Base-by-base conservation (phyloP, 2,797 vertebrate genomes). In the Labroides dimidiatus region DNA sequence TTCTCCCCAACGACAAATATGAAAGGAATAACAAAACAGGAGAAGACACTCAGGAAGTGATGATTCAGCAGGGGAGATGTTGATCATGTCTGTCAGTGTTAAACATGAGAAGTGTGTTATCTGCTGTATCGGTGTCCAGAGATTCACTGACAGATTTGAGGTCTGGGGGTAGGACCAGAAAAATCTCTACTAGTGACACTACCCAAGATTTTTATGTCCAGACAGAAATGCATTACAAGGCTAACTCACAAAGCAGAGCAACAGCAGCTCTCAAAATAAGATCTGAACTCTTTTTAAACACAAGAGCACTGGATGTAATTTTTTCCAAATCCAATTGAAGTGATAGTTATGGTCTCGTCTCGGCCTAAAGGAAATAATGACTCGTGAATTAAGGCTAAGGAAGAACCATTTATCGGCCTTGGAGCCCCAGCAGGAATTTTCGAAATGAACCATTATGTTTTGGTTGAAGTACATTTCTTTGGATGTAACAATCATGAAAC, bases 201-300 rank as follows among this genome's bases (percentile, higher is more conserved):
- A 72, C 72, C 53, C 43, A 61, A 65, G 66, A 74, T 67, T 75
- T 76, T 64, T 69, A 52, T 19, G 39, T 62, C 49, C 41, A 75
- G 63, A 75, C 65, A 53, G 51, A 87, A 72, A 72, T 30, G 1
- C 33, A 69, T 76, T 49, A 53, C 30, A 21, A 36, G 56, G 24
- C 24, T 64, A 21, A 78, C 82, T 67, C 70, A 36, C 33, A 65
- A 53, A 61, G 17, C 39, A 39, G 42, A 59, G 44, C 59, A 11
- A 6, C 24, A 20, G 10, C 16, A 16, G 61, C 3, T 15, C 20
- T 37, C 12, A n/a, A 36, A 11, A 6, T 52, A 15, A 21, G 30
- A 42, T 24, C 15, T 17, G 11, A 42, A 21, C 21, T 56, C 8
- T 21, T 37, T 14, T 27, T 8, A 4, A 4, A 30, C 53, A 19